Evolutionary conservation across 2,113 vertebrate species (phyloP).

Genomic region (Spilogale gracilis): DNA sequence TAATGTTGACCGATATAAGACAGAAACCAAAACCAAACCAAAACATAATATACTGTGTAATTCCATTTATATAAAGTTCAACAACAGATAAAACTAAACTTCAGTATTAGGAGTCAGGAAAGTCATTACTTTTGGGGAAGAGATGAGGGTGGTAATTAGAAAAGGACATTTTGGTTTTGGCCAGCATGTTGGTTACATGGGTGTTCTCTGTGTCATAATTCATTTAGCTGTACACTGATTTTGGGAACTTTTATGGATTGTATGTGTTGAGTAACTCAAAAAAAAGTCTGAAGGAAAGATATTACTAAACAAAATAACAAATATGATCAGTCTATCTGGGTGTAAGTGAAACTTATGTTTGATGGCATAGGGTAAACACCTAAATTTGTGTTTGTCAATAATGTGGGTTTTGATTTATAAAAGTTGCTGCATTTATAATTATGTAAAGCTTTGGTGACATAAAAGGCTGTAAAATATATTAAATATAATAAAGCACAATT

Average conservation of each 20-base stretch:
- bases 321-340: neutral
- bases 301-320: neutral
- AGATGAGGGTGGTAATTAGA: neutral
- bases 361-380: neutral
- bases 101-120: neutral
- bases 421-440: neutral
- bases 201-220: neutral
- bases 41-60: neutral
- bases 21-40: neutral
- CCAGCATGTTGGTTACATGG: neutral
- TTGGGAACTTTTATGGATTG: neutral
- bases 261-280: neutral
- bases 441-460: slow-evolving; percentile 19
- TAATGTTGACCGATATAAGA: neutral
- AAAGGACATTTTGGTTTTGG: slow-evolving; percentile 13
- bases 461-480: neutral
- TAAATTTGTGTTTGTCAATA: neutral
- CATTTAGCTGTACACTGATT: neutral
- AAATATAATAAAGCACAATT: slow-evolving; percentile 32
- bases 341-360: neutral
- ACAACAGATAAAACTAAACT: neutral
- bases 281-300: neutral
- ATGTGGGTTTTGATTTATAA: neutral
- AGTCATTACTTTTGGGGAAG: neutral
- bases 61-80: slow-evolving; percentile 16